These are phyloP conservation scores for Lates japonicus DNA, from an alignment of 2,797 vertebrate species.

Conservation along the genomic window DNA sequence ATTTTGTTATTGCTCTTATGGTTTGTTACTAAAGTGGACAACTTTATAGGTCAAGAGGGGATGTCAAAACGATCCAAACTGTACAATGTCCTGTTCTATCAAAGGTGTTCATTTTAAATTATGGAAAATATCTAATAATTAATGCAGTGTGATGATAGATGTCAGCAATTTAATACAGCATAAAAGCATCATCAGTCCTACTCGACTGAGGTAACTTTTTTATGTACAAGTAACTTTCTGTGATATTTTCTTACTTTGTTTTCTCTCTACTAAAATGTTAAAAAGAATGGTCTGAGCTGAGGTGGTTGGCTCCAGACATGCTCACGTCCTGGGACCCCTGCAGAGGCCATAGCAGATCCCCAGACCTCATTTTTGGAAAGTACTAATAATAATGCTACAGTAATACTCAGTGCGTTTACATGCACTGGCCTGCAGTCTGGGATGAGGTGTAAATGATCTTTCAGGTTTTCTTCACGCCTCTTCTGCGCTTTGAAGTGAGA, in stretches of 20 bases:
- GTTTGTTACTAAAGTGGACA: conserved; percentile 18
- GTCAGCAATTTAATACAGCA: not conserved
- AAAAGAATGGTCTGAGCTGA: not conserved
- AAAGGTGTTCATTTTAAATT: not conserved
- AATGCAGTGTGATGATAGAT: not conserved
- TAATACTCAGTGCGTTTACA: not conserved
- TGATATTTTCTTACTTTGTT: not conserved
- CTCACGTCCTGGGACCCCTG: not conserved
- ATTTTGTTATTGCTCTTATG: conserved; percentile 18
- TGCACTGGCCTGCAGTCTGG: not conserved
- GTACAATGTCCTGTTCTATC: not conserved
- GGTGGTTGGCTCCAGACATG: not conserved
- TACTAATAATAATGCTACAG: not conserved
- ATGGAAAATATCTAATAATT: not conserved
- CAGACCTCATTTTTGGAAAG: not conserved
- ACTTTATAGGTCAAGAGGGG: not conserved
- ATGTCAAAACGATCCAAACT: not conserved
- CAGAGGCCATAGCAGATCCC: not conserved
- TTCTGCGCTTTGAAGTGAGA: conserved; percentile 47
- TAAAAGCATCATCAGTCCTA: not conserved
- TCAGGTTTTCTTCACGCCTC: conserved; percentile 83
- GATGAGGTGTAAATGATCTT: conserved; percentile 84
- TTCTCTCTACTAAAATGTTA: not conserved
- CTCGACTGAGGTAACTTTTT: not conserved
- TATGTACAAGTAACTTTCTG: not conserved